Evolutionary conservation across 2,888 invertebrate species (phyloP).

Genomic region (Mimachlamys varia): DNA sequence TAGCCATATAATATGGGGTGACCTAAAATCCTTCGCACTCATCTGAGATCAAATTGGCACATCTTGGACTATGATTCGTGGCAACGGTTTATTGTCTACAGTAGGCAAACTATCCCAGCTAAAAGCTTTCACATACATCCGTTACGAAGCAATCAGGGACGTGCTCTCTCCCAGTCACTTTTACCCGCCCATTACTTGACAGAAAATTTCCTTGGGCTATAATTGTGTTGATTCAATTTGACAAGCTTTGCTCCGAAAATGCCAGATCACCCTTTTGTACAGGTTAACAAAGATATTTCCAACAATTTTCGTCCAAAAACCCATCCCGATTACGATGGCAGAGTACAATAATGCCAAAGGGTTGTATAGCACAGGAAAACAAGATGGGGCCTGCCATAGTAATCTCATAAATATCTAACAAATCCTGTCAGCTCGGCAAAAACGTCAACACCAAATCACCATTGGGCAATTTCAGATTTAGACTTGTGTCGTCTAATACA

Average conservation of each 20-base stretch:
- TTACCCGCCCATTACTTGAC: slow-evolving; percentile 9
- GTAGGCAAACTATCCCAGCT: neutral
- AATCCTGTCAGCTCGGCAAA: neutral
- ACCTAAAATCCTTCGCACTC: neutral
- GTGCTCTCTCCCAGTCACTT: slow-evolving; percentile 18
- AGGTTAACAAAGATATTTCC: neutral
- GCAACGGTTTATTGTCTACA: neutral
- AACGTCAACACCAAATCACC: neutral
- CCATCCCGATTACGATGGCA: neutral
- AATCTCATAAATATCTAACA: neutral
- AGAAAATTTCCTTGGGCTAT: neutral
- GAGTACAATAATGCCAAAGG: neutral
- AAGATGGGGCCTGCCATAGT: neutral
- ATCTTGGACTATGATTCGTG: neutral
- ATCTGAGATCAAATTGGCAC: neutral
- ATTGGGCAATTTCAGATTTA: neutral
- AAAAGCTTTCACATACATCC: neutral
- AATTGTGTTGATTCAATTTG: neutral
- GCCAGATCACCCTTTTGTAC: neutral
- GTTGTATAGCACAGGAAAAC: slow-evolving; percentile 9
- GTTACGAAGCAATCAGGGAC: neutral
- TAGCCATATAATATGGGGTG: neutral
- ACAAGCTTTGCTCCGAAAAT: neutral
- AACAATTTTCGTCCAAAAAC: neutral
- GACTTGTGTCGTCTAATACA: neutral